Evolutionary conservation across 2,888 invertebrate species (phyloP), one percentile per base, ranked within the genome.

Genomic region (Phyllotreta striolata): DNA sequence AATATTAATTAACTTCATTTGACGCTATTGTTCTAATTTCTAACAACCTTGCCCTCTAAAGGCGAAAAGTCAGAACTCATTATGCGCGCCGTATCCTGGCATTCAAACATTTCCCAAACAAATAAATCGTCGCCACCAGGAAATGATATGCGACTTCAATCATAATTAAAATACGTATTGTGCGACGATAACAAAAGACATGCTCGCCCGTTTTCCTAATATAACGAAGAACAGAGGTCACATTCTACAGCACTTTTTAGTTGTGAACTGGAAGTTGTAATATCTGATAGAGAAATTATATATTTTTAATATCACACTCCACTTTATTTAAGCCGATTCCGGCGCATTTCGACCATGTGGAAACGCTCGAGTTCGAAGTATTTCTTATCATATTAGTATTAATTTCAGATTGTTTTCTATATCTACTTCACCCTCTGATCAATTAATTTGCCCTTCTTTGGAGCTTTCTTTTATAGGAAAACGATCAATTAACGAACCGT

Each of bases 21-120:
- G 44, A 57, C 52, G 62, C 65, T 62, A 69, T 69, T 69, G 69
- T 69, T 69, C 69, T 62, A 67, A 62, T 69, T 69, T 59, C 62
- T 63, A 61, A 63, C 60, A 66, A 61, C 70, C 70, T 70, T 70
- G 70, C 70, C 67, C 70, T 65, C 63, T 49, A 66, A 67, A 67
- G 70, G 70, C 65, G 69, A 70, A 67, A 69, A 67, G 70, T 70
- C 70, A 69, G 55, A 63, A 66, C 61, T 62, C 58, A 70, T 70
- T 61, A 69, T 66, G 51, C 52, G 35, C n/a, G 63, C 62, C 63
- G 67, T 60, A 68, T 70, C 70, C 70, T 68, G 64, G 70, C 68
- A 70, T 70, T 70, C 67, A 70, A 66, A 65, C 55, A 62, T 64
- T 57, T 65, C 63, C 41, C 62, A 63, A 58, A 69, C 67, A 63